Evolutionary conservation across 1,140 invertebrate species (phyloP), one percentile per base, ranked within the genome.

Genomic region (Asobara japonica): DNA sequence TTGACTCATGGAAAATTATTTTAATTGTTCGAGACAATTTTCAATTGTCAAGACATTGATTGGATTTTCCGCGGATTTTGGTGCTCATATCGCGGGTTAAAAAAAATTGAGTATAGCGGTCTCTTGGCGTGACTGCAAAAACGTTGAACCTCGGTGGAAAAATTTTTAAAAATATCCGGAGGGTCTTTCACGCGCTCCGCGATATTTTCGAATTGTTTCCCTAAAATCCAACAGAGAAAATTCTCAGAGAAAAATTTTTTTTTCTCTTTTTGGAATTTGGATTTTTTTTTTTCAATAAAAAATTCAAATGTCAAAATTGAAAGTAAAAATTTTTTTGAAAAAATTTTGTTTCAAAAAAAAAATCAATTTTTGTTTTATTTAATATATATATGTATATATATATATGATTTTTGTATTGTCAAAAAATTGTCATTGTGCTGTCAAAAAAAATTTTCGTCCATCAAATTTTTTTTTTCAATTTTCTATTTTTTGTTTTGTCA

Each of bases 121-220:
- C 33, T 27, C 29, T 22, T 41, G 74, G 75, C 82, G 79, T 80
- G 83, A 79, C 77, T 73, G 77, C 73, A 79, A 74, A 85, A 83
- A 74, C 83, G 72, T 85, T 84, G 83, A 82, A 81, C 83, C 76
- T 80, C n/a, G n/a, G n/a, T 77, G 20, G 25, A 56, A 56, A 56
- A 56, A 56, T 75, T 78, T 77, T 78, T 84, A 85, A 85, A 84
- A 85, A 85, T 85, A 85, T 85, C 83, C 78, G 77, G 76, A 77
- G 18, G 51, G 25, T 56, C 36, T 64, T 68, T 29, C 60, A 29
- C 67, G 30, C 68, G 33, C 69, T 61, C 36, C 68, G 25, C 67
- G 66, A n/a, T n/a, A n/a, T n/a, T n/a, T n/a, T n/a, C n/a, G n/a
- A n/a, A n/a, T n/a, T n/a, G n/a, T n/a, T n/a, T n/a, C n/a, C n/a